Evolutionary conservation across 1,140 invertebrate genomes (phyloP).

Genomic region (Venustaconcha ellipsiformis): DNA sequence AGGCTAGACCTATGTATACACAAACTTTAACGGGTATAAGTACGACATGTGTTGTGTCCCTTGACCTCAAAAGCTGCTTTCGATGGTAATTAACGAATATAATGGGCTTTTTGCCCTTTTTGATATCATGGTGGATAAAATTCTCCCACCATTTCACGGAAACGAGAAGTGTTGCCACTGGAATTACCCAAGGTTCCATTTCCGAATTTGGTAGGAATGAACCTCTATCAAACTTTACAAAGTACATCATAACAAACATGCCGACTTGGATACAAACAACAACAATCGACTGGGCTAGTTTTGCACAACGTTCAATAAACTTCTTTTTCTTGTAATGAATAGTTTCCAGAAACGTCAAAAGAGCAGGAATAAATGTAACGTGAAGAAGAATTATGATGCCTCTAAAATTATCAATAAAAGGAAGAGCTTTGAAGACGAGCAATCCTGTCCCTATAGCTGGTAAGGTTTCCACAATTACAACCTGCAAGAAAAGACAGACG

Average conservation of each 20-base stretch:
- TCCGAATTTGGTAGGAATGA: background rate
- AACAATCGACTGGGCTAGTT: background rate
- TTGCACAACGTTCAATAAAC: background rate
- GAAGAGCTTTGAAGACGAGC: constrained; percentile 43
- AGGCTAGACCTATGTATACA: background rate
- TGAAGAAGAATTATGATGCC: constrained; percentile 28
- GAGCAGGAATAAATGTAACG: constrained; percentile 7
- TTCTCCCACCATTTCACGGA: constrained; percentile 98
- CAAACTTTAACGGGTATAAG: background rate
- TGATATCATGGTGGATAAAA: constrained; percentile 79
- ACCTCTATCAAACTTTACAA: background rate
- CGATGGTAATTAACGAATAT: background rate
- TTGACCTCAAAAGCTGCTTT: background rate
- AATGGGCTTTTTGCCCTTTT: background rate
- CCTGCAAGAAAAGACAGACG: constrained; percentile 23
- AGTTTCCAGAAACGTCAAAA: background rate
- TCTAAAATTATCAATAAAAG: constrained; percentile 24
- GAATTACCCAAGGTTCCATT: constrained; percentile 5
- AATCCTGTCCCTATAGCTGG: constrained; percentile 35
- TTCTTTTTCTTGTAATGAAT: background rate
- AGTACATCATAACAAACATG: background rate
- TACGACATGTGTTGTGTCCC: constrained; percentile 3
- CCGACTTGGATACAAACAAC: constrained; percentile 9
- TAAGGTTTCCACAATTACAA: constrained; percentile 37
- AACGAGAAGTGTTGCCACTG: constrained; percentile 66